Base-by-base conservation (phyloP, 1,140 invertebrate genomes). In the Latrodectus geometricus region DNA sequence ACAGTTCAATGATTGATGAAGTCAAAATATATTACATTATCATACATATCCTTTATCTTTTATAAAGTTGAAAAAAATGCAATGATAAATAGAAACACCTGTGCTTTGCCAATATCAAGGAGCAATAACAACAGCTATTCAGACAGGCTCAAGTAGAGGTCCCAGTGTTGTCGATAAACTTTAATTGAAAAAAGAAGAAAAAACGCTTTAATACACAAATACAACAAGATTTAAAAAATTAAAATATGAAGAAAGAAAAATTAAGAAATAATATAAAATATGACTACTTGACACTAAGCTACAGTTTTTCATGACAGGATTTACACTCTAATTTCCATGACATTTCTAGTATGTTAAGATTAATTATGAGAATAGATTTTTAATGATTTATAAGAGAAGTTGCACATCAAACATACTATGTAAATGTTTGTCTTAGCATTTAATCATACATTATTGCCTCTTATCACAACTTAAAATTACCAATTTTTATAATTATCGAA, bases 1-100 rank as follows among this genome's bases (percentile, higher is more conserved):
- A 76, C 81, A 86, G 83, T 86, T 78, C 83, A 72, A 83, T 86
- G 83, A 86, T 48, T 66, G 73, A 86, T 86, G 83, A 86, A 72
- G 17, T 61, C 17, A 14, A 61, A 61, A 61, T 61, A 61, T 35
- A 35, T 74, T 84, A 86, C 83, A 86, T n/a, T 77, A 78, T 70
- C 76, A 61, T 86, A 86, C 83, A 86, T 7, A 20, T 12, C 56
- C 70, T 72, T 68, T 49, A 68, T 65, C 49, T 65, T 52, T 75
- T 61, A 9, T 56, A 3, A 35, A 83, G 21, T 23, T 15, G 52
- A 8, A 82, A 9, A 73, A 23, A 56, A 82, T 61, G 69, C 52
- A n/a, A 73, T 73, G n/a, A 72, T 14, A 70, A 82, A 21, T 20
- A 23, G 70, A 14, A 49, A 15, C 69, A 65, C 20, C 50, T 61